These are phyloP conservation scores for Oreortyx pictus DNA, from an alignment of 2,797 vertebrate species.

Conservation along the genomic window DNA sequence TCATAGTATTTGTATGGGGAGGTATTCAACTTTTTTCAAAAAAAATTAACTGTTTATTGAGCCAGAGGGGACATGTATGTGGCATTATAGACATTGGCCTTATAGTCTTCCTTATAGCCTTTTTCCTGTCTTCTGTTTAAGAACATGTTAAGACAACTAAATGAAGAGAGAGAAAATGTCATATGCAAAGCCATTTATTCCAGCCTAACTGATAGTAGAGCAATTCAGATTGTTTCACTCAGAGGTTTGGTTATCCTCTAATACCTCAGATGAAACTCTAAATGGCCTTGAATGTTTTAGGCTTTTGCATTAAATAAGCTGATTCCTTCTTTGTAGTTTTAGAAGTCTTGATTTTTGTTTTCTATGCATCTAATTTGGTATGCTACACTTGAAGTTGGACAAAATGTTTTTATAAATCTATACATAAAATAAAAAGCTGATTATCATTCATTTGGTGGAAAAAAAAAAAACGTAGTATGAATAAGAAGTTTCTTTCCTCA, in stretches of 20 bases:
- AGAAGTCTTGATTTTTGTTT: background rate
- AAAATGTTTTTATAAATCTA: background rate
- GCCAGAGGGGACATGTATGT: background rate
- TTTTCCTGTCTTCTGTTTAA: background rate
- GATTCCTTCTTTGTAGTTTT: background rate
- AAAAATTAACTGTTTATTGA: background rate
- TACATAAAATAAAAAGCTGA: fast-evolving
- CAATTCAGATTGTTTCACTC: background rate
- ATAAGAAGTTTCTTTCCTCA: background rate
- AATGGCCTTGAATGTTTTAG: background rate
- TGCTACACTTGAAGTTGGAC: background rate
- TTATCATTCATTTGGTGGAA: background rate
- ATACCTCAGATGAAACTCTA: background rate
- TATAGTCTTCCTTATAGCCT: background rate
- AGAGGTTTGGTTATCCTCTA: background rate
- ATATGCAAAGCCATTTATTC: background rate
- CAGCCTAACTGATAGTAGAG: background rate
- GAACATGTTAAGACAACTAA: background rate
- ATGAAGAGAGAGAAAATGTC: background rate
- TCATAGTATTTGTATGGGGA: background rate
- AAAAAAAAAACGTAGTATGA: background rate
- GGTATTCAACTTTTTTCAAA: background rate
- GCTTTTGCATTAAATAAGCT: background rate
- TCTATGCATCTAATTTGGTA: background rate
- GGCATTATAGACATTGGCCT: background rate